These are phyloP conservation scores for Sminthurides bifidus DNA, from an alignment of 1,140 invertebrate species.

Conservation along the genomic window DNA sequence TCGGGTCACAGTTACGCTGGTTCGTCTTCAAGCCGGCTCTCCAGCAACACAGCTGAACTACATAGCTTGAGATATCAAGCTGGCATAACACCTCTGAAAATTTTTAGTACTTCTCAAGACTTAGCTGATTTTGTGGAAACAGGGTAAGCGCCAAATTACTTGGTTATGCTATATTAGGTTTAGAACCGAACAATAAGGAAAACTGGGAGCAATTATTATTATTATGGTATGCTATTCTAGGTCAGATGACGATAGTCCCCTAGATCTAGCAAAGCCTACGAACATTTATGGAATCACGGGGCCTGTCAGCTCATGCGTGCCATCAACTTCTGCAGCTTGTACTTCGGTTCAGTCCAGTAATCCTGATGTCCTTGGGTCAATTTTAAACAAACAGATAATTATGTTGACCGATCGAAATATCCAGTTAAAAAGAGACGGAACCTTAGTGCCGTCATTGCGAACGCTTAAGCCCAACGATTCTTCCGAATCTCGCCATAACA, in stretches of 20 bases:
- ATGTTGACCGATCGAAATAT: constrained; percentile 26
- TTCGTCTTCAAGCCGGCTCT: constrained; percentile 23
- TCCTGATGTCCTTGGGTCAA: constrained; percentile 22
- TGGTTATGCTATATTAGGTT: neutral
- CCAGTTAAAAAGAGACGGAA: constrained; percentile 25
- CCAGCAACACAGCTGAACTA: neutral
- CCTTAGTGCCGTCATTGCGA: constrained; percentile 25
- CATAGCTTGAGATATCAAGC: constrained; percentile 19
- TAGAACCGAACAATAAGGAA: neutral
- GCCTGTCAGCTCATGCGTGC: no score
- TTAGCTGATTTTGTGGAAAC: constrained; percentile 17
- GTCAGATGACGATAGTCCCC: constrained; percentile 33
- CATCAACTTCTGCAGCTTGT: neutral
- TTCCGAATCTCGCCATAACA: no score
- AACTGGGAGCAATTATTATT: constrained; percentile 14
- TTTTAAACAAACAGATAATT: constrained; percentile 24
- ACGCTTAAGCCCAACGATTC: no score
- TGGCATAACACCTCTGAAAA: constrained; percentile 22
- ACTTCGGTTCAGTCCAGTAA: constrained; percentile 7
- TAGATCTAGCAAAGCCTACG: constrained; percentile 28
- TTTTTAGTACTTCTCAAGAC: constrained; percentile 16
- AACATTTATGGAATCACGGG: neutral
- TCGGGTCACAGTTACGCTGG: constrained; percentile 38
- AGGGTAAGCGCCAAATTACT: constrained; percentile 3
- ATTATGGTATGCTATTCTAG: constrained; percentile 13